Evolutionary conservation across 2,888 invertebrate genomes (phyloP).

Genomic region (Tipula confusa): DNA sequence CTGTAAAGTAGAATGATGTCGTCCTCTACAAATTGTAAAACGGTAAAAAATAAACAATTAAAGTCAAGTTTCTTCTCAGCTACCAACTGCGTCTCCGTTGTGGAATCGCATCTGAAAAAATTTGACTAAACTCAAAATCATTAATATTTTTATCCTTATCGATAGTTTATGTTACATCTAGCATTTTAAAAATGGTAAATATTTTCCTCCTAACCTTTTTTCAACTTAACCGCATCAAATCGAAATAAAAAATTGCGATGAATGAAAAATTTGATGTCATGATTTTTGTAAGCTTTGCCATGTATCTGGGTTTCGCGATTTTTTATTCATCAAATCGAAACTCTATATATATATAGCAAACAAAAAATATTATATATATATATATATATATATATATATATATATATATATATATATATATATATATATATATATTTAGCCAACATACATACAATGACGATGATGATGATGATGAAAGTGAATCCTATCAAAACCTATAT

Average conservation of each 20-base stretch:
- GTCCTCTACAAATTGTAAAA: no score
- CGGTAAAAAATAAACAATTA: no score
- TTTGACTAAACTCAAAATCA: no score
- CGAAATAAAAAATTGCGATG: neutral
- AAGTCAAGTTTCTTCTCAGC: no score
- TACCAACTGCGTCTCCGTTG: no score
- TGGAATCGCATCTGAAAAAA: no score
- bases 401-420: no score
- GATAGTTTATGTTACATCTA: neutral
- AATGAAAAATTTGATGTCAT: constrained; percentile 20
- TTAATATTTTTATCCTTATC: no score
- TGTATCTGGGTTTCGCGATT: constrained; percentile 25
- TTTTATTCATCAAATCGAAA: constrained; percentile 1
- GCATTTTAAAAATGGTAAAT: neutral
- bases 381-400: no score
- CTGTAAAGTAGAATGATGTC: no score
- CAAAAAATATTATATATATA: neutral
- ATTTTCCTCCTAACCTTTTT: neutral
- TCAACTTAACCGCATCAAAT: neutral
- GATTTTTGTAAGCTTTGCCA: neutral
- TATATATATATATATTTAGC: no score
- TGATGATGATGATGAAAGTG: neutral
- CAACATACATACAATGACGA: no score
- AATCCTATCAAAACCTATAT: constrained; percentile 8
- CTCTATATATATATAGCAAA: neutral